Percentiles rank a stretch among this genome's conserved stretches.
Conservation (phyloP, 2,113 vertebrate species). For the Trogon surrucura region DNA sequence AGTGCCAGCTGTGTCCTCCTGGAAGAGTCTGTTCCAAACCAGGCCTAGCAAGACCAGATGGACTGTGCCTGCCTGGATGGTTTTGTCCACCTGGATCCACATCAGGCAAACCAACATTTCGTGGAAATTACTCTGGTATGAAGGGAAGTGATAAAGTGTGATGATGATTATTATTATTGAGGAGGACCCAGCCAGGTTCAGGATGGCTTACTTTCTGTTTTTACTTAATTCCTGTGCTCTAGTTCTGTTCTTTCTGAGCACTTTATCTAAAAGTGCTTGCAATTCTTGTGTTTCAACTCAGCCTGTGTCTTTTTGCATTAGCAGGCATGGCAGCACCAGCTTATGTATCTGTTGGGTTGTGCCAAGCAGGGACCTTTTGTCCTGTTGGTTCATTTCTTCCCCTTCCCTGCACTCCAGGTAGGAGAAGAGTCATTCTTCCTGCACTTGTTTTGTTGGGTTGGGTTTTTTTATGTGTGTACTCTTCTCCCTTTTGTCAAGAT, state of each 20-base stretch:
- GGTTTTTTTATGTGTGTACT: background rate
- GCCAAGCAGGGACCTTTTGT: constrained; percentile 64
- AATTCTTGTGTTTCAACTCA: background rate
- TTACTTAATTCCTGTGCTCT: background rate
- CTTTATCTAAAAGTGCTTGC: background rate
- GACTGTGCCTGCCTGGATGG: constrained; percentile 62
- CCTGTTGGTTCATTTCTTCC: constrained; percentile 60
- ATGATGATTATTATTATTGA: too few species aligned
- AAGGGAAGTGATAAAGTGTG: fast-evolving
- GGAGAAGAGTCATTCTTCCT: background rate
- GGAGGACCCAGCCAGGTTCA: background rate
- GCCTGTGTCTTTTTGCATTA: background rate
- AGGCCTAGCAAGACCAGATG: constrained; percentile 62
- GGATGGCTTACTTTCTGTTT: background rate
- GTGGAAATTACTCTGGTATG: constrained; percentile 27
- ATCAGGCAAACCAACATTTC: background rate
- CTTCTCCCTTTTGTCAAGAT: background rate
- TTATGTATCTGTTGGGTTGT: background rate
- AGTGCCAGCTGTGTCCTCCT: constrained; percentile 72
- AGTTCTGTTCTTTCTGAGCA: background rate
- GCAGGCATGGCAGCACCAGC: background rate
- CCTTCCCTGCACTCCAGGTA: constrained; percentile 69
- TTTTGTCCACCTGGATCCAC: constrained; percentile 65
- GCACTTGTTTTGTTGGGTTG: fast-evolving
- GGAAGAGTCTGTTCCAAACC: constrained; percentile 80